Evolutionary conservation across 1,140 invertebrate genomes (phyloP), one percentile per base, ranked within the genome.

Genomic region (Parapsyche elsis): DNA sequence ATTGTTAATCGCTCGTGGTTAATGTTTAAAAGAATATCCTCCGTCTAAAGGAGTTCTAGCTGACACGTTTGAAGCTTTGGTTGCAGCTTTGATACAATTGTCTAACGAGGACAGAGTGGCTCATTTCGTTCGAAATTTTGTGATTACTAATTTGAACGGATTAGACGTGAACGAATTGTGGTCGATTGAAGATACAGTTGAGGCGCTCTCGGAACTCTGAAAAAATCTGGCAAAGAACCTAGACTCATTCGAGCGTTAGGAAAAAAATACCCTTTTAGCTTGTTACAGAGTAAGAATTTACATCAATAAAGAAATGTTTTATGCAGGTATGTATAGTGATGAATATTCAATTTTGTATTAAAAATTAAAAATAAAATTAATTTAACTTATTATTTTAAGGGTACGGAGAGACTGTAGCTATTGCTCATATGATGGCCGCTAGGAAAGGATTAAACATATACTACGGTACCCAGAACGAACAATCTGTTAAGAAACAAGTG

Each of bases 221-320:
- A 84, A 84, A 90, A 88, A 86, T 91, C 85, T 84, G 89, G 84
- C 84, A 84, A 86, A 64, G 83, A 98, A 88, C 92, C 95, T 5
- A 91, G 97, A 84, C 85, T 99, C 0, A 92, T 98, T 23, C 92
- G 92, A 24, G 89, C 96, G 85, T 89, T 92, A 57, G 97, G 94
- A 1, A 88, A 88, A 88, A 59, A 95, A 94, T 84, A 97, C 96
- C 0, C 87, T 98, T 44, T 85, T 97, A 57, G 91, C 95, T 0
- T 91, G 92, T 61, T 98, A 94, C 87, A 91, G 94, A 87, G 92
- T 99, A 64, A 97, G 94, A 16, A 86, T 98, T 7, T 99, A 98
- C 88, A 90, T 91, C 0, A 90, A 97, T 83, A 95, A 95, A 86
- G 85, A 94, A 85, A 91, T 97, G 79, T 87, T 98, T 77, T 95